phyloP scores from a whole-genome alignment of 2,888 invertebrate species.

The Drymonia ruficornis region DNA sequence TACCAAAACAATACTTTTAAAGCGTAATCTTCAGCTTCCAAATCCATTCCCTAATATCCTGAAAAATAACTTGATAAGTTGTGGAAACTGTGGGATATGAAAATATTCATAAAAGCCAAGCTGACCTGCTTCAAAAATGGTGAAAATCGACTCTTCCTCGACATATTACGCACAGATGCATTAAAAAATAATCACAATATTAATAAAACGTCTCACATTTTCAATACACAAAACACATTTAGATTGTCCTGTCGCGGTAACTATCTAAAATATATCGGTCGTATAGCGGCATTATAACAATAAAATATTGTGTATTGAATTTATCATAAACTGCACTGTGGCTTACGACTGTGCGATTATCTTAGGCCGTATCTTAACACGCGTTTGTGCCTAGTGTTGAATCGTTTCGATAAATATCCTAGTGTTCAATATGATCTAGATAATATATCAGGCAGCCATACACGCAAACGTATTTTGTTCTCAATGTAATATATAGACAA shows the following conservation, averaged over 20 bases:
- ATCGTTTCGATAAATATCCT: background rate
- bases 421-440: no score
- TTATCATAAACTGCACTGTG: conserved; percentile 39
- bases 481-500: no score
- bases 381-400: background rate
- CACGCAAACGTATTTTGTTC: no score
- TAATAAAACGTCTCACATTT: background rate
- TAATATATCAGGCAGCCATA: no score
- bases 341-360: conserved; percentile 27
- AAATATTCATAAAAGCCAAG: conserved; percentile 7
- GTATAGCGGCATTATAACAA: conserved; percentile 24
- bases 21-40: no score
- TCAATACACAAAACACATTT: conserved; percentile 18
- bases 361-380: conserved; percentile 16
- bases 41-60: no score
- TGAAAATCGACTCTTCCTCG: conserved; percentile 34
- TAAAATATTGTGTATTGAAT: conserved; percentile 19
- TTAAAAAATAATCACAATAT: conserved; percentile 11
- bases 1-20: no score
- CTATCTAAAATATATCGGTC: background rate
- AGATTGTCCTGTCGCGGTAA: background rate
- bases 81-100: no score
- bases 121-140: conserved; percentile 57
- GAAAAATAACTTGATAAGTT: no score
- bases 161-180: conserved; percentile 30